Evolutionary conservation across 1,140 invertebrate species (phyloP).

Genomic region (Matsumurasca onukii): DNA sequence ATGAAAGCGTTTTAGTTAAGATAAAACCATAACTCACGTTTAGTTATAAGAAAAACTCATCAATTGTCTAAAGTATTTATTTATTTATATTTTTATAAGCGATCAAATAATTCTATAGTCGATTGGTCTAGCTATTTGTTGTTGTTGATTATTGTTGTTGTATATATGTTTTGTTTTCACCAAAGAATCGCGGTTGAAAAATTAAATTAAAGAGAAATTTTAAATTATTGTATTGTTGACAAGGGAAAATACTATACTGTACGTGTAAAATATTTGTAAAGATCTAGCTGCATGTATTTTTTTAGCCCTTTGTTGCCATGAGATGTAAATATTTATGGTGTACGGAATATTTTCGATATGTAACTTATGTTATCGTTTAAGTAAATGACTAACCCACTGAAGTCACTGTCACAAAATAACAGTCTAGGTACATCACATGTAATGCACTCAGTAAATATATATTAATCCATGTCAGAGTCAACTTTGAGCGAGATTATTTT

Average conservation of each 20-base stretch:
- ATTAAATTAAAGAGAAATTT: conserved; percentile 7
- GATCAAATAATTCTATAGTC: neutral
- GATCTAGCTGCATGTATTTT: conserved; percentile 16
- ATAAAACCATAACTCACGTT: neutral
- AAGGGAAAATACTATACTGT: neutral
- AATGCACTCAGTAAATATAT: neutral
- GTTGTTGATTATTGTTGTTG: conserved; percentile 4
- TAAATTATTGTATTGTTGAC: conserved; percentile 8
- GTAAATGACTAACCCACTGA: no score
- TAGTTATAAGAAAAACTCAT: neutral
- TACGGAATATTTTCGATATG: conserved; percentile 1
- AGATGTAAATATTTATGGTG: neutral
- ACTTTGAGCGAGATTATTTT: conserved; percentile 19
- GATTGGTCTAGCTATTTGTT: neutral
- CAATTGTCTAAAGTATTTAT: neutral
- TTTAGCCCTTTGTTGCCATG: neutral
- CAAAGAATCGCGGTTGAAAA: neutral
- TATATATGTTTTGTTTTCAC: conserved; percentile 7
- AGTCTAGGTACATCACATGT: neutral
- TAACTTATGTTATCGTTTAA: no score
- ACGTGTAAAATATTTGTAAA: conserved; percentile 12
- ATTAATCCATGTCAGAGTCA: neutral
- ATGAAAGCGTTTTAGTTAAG: neutral
- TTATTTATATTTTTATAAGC: conserved; percentile 17
- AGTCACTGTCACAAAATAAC: neutral